These are phyloP conservation scores for Tichodroma muraria DNA, from an alignment of 2,113 vertebrate species.

Conservation along the genomic window DNA sequence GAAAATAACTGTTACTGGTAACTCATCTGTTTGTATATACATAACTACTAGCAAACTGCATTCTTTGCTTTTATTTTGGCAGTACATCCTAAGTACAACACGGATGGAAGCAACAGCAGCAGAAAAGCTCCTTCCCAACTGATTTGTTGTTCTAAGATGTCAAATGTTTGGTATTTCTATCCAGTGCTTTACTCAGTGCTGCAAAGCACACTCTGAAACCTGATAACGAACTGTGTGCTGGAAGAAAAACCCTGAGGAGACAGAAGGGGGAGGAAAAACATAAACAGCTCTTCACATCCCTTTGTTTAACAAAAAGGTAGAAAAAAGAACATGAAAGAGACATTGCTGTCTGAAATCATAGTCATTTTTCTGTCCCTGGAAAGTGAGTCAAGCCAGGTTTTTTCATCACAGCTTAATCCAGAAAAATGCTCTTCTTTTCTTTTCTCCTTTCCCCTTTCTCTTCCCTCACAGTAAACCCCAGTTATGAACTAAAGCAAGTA, in stretches of 20 bases:
- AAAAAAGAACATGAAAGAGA: neutral
- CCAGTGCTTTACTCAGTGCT: conserved; percentile 10
- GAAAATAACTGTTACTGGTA: neutral
- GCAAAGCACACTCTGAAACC: conserved; percentile 21
- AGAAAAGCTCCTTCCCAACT: neutral
- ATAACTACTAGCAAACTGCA: neutral
- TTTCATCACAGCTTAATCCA: neutral
- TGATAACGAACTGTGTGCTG: neutral
- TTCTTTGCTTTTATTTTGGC: neutral
- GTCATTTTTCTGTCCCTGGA: neutral
- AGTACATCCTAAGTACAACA: neutral
- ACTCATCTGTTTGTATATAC: neutral
- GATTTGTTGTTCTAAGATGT: conserved; percentile 29
- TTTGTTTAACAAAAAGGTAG: neutral
- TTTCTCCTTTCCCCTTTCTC: neutral
- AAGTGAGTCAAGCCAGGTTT: neutral
- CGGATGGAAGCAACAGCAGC: neutral
- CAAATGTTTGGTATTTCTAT: conserved; percentile 29
- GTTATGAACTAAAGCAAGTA: neutral
- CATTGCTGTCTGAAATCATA: neutral
- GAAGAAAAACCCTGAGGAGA: conserved; percentile 8
- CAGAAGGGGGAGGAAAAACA: neutral
- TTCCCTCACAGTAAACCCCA: neutral
- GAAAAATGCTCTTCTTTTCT: neutral
- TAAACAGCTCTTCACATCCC: neutral